Conservation (phyloP, 2,797 vertebrate species). For the Podargus strigoides region DNA sequence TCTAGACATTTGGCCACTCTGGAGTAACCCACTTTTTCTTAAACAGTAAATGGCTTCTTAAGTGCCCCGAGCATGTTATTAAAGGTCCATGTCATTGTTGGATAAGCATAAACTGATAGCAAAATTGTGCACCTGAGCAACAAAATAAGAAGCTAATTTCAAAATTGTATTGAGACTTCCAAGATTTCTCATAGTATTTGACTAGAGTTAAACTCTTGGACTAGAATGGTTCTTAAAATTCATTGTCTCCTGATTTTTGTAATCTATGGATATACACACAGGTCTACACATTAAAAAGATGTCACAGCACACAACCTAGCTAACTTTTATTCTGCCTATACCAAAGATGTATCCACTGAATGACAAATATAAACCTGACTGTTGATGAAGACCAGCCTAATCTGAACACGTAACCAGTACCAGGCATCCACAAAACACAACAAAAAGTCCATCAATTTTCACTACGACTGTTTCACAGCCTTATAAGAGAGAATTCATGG, state of each 20-base stretch:
- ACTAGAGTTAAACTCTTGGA: neutral
- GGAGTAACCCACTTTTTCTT: neutral
- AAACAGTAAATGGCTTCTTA: neutral
- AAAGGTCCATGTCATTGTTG: neutral
- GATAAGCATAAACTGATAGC: neutral
- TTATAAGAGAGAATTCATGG: neutral
- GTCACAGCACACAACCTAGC: neutral
- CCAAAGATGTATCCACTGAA: neutral
- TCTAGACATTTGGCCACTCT: neutral
- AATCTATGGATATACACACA: neutral
- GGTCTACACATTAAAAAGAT: neutral
- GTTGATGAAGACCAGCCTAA: neutral
- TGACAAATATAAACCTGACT: neutral
- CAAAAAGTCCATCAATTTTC: neutral
- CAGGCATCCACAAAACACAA: neutral
- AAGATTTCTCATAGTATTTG: constrained; percentile 1
- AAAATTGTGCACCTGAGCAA: constrained; percentile 36
- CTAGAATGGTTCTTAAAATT: neutral
- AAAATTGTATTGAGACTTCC: constrained; percentile 39
- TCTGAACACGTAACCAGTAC: neutral
- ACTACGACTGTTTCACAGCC: neutral
- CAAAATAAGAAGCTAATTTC: constrained; percentile 26
- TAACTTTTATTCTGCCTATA: neutral
- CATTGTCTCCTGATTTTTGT: neutral
- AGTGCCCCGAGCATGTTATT: neutral